Evolutionary conservation across 1,140 invertebrate species (phyloP), one percentile per base, ranked within the genome.

Genomic region (Triops cancriformis): DNA sequence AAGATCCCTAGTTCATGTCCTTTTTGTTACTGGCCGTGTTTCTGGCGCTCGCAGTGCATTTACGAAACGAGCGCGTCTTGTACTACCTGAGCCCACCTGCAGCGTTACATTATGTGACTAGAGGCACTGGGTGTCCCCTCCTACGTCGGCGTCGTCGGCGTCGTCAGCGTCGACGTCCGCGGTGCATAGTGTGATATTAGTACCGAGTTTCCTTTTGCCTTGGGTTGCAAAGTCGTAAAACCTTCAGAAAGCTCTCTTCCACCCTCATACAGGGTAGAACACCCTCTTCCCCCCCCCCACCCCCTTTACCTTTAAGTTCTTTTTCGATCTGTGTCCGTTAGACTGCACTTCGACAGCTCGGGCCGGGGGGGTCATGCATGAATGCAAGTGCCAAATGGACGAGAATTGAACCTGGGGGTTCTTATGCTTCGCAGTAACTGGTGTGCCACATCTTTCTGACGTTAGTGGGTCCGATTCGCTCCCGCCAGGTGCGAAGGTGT

Each of bases 381-480:
- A 64, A 64, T 64, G 51, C 51, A 64, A 64, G 51, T 64, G 51
- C 51, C 51, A 64, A 64, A 64, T 64, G 51, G 51, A 64, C 51
- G 51, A 64, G 51, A 64, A 64, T 64, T 23, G 14, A 64, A 64
- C 51, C 51, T 64, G 51, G 51, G 51, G 51, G 51, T 64, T 14
- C 23, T 64, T 64, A 37, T 37, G 31, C 23, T 14, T 64, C 14
- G 14, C 3, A 64, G 23, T 64, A 64, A 64, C 51, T 64, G 51
- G 51, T 64, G 23, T 64, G 23, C 23, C 23, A 64, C 51, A 18
- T 64, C 4, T 64, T 23, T 64, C 51, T 64, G 14, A 64, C 51
- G 51, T 23, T 37, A 37, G 14, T 23, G 14, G 51, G 51, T 64
- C 51, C 18, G 51, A 64, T 64, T 64, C 51, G 43, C 11, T 45